Evolutionary conservation across 2,888 invertebrate species (phyloP).

Genomic region (Orchesellides sinensis): DNA sequence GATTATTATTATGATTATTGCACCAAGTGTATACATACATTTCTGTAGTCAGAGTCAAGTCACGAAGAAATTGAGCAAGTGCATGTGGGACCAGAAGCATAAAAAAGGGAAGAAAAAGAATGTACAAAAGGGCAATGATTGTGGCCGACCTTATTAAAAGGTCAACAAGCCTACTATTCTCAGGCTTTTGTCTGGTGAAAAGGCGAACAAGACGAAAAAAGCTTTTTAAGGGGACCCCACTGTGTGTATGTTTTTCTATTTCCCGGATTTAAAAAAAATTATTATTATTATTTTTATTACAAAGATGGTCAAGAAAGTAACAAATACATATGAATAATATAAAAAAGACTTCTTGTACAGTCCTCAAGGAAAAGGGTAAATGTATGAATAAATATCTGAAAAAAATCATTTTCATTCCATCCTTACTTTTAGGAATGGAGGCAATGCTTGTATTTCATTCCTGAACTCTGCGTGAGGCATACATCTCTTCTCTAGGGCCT

Average conservation of each 20-base stretch:
- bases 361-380: constrained; percentile 32
- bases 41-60: constrained; percentile 4
- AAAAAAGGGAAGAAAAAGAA: constrained; percentile 20
- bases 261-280: constrained; percentile 32
- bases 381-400: background rate
- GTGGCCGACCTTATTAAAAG: constrained; percentile 75
- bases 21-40: background rate
- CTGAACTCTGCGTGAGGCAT: constrained; percentile 44
- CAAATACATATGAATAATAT: constrained; percentile 19
- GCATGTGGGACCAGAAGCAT: too few species aligned
- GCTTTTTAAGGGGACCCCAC: constrained; percentile 61
- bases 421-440: too few species aligned
- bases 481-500: constrained; percentile 30
- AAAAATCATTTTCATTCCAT: constrained; percentile 20
- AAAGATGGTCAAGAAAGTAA: background rate
- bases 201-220: constrained; percentile 48
- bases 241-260: constrained; percentile 68
- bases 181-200: constrained; percentile 14
- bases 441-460: constrained; percentile 30
- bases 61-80: constrained; percentile 22
- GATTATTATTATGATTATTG: constrained; percentile 61
- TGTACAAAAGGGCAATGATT: constrained; percentile 57
- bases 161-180: constrained; percentile 72
- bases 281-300: constrained; percentile 54
- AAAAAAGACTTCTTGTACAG: too few species aligned